Percentiles rank a stretch among this genome's conserved stretches.
These are phyloP conservation scores for Rhagium mordax DNA, from an alignment of 2,888 invertebrate species.

Conservation along the genomic window DNA sequence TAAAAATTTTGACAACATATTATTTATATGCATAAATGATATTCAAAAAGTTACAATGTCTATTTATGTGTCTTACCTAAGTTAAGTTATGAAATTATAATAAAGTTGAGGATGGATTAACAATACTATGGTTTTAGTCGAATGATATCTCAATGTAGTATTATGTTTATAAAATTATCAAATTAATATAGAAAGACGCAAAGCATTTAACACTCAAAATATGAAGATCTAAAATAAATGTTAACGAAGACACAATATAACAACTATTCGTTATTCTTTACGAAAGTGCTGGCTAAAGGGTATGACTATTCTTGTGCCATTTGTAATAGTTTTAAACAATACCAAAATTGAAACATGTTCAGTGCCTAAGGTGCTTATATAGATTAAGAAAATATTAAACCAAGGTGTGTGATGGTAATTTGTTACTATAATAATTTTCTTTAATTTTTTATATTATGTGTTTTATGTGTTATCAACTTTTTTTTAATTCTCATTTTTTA, in stretches of 20 bases:
- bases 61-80: background rate
- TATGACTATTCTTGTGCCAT: too few relatives aligned
- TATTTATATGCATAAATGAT: background rate
- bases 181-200: constrained; percentile 7
- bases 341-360: background rate
- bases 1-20: constrained; percentile 44
- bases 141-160: background rate
- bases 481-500: too few relatives aligned
- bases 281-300: background rate
- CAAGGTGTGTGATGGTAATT: too few relatives aligned
- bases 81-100: background rate
- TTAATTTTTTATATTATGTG: too few relatives aligned
- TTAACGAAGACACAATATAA: constrained; percentile 17
- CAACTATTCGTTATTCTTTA: constrained; percentile 20
- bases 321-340: background rate
- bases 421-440: too few relatives aligned
- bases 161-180: background rate
- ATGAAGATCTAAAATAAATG: constrained; percentile 7
- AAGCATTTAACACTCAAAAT: constrained; percentile 18
- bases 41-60: background rate
- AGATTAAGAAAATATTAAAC: too few relatives aligned
- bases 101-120: background rate
- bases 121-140: background rate
- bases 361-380: too few relatives aligned
- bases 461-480: too few relatives aligned